Conservation (phyloP, 2,113 vertebrate genomes). For the zebrafish (Danio rerio) region DNA sequence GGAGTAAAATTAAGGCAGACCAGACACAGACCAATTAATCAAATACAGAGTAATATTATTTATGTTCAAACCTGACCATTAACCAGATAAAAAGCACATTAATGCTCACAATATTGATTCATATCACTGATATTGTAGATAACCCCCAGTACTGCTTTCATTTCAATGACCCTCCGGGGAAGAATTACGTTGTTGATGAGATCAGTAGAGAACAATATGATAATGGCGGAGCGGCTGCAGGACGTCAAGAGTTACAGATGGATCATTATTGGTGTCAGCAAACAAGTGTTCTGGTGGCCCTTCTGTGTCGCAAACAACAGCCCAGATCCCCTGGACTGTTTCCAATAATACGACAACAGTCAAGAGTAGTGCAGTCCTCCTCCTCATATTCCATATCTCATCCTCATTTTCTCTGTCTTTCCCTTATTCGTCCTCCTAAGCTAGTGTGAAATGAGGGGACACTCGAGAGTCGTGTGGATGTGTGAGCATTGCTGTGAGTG, state of each 20-base stretch:
- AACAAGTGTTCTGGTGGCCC: constrained; percentile 34
- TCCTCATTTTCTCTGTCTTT: neutral
- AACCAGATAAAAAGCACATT: neutral
- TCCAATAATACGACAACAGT: constrained; percentile 13
- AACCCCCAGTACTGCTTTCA: neutral
- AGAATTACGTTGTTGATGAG: constrained; percentile 47
- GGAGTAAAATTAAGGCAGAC: constrained; percentile 41
- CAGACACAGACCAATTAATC: neutral
- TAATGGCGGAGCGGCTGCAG: constrained; percentile 39
- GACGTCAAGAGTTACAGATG: constrained; percentile 18
- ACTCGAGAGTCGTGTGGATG: constrained; percentile 4
- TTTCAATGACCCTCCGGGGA: constrained; percentile 20
- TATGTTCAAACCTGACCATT: neutral
- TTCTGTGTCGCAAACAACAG: constrained; percentile 12
- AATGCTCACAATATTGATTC: neutral
- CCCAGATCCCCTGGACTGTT: neutral
- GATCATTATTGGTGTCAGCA: constrained; percentile 44
- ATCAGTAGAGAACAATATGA: constrained; percentile 29
- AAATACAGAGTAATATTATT: neutral
- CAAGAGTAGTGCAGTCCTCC: neutral
- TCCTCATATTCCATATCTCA: constrained; percentile 5
- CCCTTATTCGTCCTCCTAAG: neutral
- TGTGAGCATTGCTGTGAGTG: constrained; percentile 8
- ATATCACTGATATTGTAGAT: neutral
- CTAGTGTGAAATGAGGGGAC: constrained; percentile 35